Percentiles rank a stretch among this genome's conserved stretches.
Evolutionary conservation across 2,797 vertebrate genomes (phyloP).

Genomic region (Sternarchorhynchus goeldii): DNA sequence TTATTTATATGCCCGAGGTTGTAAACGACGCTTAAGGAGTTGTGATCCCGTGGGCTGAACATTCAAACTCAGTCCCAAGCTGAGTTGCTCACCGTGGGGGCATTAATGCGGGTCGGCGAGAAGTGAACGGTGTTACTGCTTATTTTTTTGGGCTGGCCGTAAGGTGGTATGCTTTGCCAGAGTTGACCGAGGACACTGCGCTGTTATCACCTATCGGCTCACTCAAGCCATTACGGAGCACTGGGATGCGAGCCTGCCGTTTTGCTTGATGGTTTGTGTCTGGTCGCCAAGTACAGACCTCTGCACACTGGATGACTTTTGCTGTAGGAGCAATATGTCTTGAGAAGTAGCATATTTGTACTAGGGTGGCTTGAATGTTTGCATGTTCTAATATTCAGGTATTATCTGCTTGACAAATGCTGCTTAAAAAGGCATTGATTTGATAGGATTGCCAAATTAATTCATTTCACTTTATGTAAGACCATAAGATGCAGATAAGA

Average conservation of each 20-base stretch:
- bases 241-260: conserved; percentile 2
- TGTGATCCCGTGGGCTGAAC: conserved; percentile 5
- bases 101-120: conserved; percentile 40
- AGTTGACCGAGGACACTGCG: conserved; percentile 18
- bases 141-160: conserved; percentile 21
- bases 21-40: conserved; percentile 29
- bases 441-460: no score
- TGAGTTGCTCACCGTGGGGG: conserved; percentile 8
- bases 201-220: conserved; percentile 25
- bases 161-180: conserved; percentile 18
- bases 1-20: conserved; percentile 36
- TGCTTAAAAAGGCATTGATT: no score
- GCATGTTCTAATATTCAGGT: conserved; percentile 1
- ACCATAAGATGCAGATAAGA: no score
- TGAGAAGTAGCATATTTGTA: neutral
- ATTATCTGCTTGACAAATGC: no score
- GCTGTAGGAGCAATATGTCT: no score
- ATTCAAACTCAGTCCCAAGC: conserved; percentile 26
- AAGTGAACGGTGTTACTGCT: conserved; percentile 44
- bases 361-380: neutral
- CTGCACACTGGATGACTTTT: neutral
- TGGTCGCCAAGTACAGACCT: neutral
- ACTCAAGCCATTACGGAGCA: neutral
- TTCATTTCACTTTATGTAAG: no score
- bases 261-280: neutral